A percentile compares a stretch with the other conserved stretches of the same genome.
These are phyloP conservation scores for Entelurus aequoreus DNA, from an alignment of 2,113 vertebrate species.

Conservation along the genomic window DNA sequence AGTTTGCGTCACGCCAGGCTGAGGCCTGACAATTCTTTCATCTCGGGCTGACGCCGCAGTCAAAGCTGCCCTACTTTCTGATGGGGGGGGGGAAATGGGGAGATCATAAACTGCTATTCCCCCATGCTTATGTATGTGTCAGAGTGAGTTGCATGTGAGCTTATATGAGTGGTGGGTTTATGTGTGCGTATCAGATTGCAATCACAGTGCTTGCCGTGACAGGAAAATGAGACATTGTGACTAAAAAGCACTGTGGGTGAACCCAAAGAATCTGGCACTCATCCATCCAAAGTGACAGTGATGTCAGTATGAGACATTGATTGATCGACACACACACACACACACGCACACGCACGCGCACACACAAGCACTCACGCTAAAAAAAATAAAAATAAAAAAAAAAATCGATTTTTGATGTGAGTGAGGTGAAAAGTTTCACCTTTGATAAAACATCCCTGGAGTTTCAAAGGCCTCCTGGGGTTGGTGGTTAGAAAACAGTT, in stretches of 20 bases:
- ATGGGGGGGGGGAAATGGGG: constrained; percentile 49
- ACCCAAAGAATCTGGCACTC: constrained; percentile 64
- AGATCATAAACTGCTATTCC: constrained; percentile 60
- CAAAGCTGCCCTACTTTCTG: constrained; percentile 70
- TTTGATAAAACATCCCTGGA: constrained; percentile 53
- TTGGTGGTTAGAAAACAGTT: constrained; percentile 44
- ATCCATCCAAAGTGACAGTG: constrained; percentile 63
- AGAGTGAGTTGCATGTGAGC: constrained; percentile 4
- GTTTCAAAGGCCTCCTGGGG: constrained; percentile 31
- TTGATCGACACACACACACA: constrained; percentile 47
- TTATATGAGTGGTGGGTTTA: not conserved
- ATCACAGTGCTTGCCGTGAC: constrained; percentile 55
- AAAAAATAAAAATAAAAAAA: too few species aligned
- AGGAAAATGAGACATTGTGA: constrained; percentile 61
- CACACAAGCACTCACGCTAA: constrained; percentile 10
- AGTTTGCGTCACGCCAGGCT: constrained; percentile 55
- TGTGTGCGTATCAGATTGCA: constrained; percentile 48
- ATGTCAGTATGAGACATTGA: constrained; percentile 58
- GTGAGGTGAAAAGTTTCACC: constrained; percentile 48
- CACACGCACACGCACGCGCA: constrained; percentile 19
- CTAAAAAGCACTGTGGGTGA: constrained; percentile 53
- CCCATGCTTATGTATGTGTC: constrained; percentile 37
- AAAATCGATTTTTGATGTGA: constrained; percentile 32
- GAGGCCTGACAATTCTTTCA: constrained; percentile 63
- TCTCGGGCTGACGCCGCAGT: constrained; percentile 60